phyloP scores from a whole-genome alignment of 2,113 vertebrate genomes.

The Atrichornis clamosus region DNA sequence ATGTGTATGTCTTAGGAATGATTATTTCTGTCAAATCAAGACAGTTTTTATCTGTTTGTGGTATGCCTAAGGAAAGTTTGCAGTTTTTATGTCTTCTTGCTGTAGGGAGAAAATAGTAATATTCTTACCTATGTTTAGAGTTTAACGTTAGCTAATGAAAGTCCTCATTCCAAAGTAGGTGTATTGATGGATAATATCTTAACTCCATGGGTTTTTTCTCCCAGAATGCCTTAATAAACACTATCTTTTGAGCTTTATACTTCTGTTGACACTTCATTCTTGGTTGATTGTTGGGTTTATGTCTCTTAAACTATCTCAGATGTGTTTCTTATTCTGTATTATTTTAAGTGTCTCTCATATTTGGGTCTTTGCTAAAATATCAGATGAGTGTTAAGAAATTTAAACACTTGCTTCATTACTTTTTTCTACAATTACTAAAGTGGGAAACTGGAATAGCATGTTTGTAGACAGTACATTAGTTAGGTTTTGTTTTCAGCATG shows the following conservation, averaged over 20 bases:
- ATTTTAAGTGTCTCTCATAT: background rate
- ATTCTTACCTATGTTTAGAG: background rate
- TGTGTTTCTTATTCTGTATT: background rate
- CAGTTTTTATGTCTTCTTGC: background rate
- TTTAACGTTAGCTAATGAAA: background rate
- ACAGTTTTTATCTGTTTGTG: background rate
- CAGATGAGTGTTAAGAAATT: background rate
- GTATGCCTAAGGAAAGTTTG: background rate
- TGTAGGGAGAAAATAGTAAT: background rate
- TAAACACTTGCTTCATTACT: background rate
- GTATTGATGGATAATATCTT: background rate
- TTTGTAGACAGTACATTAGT: background rate
- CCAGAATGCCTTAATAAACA: background rate
- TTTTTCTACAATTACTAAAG: background rate
- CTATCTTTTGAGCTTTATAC: background rate
- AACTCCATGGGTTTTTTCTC: background rate
- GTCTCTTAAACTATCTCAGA: background rate
- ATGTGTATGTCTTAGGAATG: background rate
- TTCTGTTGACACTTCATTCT: background rate
- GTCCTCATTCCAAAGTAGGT: background rate
- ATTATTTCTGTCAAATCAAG: background rate
- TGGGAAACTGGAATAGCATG: background rate
- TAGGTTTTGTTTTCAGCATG: background rate
- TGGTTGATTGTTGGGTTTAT: background rate
- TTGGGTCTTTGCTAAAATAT: background rate